Conservation (phyloP, 2,888 invertebrate species). For the Pyrrhosoma nymphula region DNA sequence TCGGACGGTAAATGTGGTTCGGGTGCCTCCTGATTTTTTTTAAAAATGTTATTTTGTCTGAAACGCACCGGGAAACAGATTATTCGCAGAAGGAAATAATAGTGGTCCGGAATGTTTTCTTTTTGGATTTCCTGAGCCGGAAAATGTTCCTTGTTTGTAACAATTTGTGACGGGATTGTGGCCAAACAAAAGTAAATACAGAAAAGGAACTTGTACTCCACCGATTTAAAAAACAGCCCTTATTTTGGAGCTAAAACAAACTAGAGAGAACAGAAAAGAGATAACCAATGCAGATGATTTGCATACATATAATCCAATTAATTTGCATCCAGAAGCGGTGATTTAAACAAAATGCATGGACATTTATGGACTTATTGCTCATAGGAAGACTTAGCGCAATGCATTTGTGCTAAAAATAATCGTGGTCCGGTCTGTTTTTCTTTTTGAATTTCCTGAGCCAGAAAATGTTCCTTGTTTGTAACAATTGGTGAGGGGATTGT, state of each 20-base stretch:
- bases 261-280: not conserved
- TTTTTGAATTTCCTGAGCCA: not conserved
- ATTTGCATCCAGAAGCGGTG: not conserved
- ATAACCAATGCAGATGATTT: not conserved
- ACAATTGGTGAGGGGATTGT: not conserved
- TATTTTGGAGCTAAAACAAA: not conserved
- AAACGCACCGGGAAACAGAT: not conserved
- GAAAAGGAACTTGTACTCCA: not conserved
- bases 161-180: not conserved
- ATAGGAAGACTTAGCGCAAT: too few relatives aligned
- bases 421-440: not conserved
- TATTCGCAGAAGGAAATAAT: not conserved
- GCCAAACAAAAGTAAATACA: not conserved
- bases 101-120: not conserved
- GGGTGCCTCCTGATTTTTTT: not conserved
- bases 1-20: not conserved
- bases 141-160: not conserved
- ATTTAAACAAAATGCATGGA: not conserved
- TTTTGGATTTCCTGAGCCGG: not conserved
- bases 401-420: not conserved
- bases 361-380: not conserved
- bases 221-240: not conserved
- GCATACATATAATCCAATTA: not conserved
- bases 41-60: not conserved
- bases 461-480: not conserved